Conservation (phyloP, 2,113 vertebrate genomes). For the Chitala chitala region DNA sequence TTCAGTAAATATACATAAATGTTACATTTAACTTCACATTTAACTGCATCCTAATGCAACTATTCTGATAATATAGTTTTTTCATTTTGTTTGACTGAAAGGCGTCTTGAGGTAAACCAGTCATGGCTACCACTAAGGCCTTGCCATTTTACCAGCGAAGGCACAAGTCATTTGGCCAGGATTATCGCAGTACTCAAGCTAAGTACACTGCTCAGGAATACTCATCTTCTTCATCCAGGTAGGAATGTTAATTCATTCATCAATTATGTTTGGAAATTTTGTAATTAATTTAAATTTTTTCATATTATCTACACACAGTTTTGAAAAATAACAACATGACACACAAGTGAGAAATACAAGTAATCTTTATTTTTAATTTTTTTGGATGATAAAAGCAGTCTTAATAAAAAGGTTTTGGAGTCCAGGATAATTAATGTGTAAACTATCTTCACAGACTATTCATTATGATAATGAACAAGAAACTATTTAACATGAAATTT, state of each 20-base stretch:
- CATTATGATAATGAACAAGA: no score
- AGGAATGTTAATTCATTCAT: slow-evolving; percentile 26
- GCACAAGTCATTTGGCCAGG: slow-evolving; percentile 75
- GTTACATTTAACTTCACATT: no score
- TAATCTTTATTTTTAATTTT: no score
- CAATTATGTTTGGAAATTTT: background rate
- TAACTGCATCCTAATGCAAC: no score
- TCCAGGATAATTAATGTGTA: no score
- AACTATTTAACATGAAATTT: no score
- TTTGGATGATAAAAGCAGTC: no score
- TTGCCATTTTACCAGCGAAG: slow-evolving; percentile 79
- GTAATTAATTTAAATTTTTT: slow-evolving; percentile 14
- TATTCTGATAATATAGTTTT: no score
- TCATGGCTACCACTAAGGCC: slow-evolving; percentile 72
- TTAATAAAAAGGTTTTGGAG: no score
- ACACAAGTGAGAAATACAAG: background rate
- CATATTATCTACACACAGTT: no score
- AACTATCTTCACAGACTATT: no score
- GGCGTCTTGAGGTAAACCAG: slow-evolving; percentile 52
- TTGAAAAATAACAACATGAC: slow-evolving; percentile 4
- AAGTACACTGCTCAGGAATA: slow-evolving; percentile 73
- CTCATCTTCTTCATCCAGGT: slow-evolving; percentile 57
- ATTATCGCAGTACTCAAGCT: slow-evolving; percentile 75
- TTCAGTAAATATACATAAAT: no score
- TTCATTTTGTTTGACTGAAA: slow-evolving; percentile 36